Conservation (phyloP, 37 sponge, comb jelly and placozoan genomes). For the Spongilla lacustris region DNA sequence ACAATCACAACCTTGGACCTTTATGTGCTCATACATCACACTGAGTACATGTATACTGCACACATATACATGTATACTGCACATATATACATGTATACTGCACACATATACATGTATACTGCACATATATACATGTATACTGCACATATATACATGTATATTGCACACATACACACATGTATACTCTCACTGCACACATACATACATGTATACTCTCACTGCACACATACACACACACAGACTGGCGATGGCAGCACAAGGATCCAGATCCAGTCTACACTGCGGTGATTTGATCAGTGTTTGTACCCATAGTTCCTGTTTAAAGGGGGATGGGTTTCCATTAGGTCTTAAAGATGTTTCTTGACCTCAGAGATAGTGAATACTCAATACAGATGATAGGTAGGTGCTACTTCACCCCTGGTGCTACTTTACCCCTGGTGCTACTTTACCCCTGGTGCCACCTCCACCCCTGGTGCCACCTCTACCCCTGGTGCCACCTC, state of each 20-base stretch:
- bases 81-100: too few relatives aligned
- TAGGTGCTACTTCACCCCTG: too few relatives aligned
- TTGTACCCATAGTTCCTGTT: neutral
- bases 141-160: too few relatives aligned
- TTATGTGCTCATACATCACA: too few relatives aligned
- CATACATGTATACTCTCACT: neutral
- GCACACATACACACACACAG: neutral
- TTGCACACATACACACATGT: too few relatives aligned
- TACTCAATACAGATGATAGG: constrained; percentile 96
- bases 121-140: too few relatives aligned
- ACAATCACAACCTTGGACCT: too few relatives aligned
- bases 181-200: neutral
- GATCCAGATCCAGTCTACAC: neutral
- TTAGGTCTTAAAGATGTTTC: constrained; percentile 87
- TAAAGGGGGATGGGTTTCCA: neutral
- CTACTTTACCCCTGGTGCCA: neutral
- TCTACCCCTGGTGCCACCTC: neutral
- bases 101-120: too few relatives aligned
- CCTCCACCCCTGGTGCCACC: too few relatives aligned
- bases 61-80: too few relatives aligned
- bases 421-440: too few relatives aligned
- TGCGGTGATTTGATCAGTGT: neutral
- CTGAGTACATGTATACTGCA: too few relatives aligned
- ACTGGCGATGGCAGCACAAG: constrained; percentile 3
- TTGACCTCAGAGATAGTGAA: constrained; percentile 83